A percentile compares a stretch with the other conserved stretches of the same genome.
Conservation (phyloP, 2,888 invertebrate genomes). For the Coelinius sp. region DNA sequence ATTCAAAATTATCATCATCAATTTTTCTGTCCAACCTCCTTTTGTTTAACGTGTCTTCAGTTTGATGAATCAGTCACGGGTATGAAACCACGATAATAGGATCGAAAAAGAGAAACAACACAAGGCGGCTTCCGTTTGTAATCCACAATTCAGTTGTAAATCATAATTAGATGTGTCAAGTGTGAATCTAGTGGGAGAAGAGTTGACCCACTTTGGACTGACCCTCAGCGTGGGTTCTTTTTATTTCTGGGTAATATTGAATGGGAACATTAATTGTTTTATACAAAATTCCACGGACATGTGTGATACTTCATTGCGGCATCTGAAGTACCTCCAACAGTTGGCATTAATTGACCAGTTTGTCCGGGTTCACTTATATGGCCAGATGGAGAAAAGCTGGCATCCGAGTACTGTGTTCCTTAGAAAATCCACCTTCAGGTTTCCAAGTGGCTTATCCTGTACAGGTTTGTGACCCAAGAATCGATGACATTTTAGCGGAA, state of each 20-base stretch:
- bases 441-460: neutral
- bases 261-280: slow-evolving; percentile 2
- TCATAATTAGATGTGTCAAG: slow-evolving; percentile 24
- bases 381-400: slow-evolving; percentile 21
- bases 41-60: neutral
- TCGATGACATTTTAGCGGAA: neutral
- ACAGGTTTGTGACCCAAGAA: slow-evolving; percentile 3
- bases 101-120: neutral
- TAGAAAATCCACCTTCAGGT: neutral
- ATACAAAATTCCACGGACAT: slow-evolving; percentile 1
- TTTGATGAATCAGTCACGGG: slow-evolving; percentile 15
- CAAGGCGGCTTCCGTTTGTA: slow-evolving; percentile 30
- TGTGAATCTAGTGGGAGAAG: neutral
- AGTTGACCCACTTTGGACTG: slow-evolving; percentile 19
- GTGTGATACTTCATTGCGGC: neutral
- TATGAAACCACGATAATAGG: slow-evolving; percentile 19
- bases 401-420: neutral
- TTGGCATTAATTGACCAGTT: slow-evolving; percentile 27
- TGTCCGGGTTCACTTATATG: slow-evolving; percentile 20
- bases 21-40: neutral
- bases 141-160: slow-evolving; percentile 30
- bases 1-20: neutral
- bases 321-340: neutral
- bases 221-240: neutral
- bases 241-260: neutral